Base-by-base conservation (phyloP, 2,888 invertebrate species). In the Caenorhabditis parvicauda region DNA sequence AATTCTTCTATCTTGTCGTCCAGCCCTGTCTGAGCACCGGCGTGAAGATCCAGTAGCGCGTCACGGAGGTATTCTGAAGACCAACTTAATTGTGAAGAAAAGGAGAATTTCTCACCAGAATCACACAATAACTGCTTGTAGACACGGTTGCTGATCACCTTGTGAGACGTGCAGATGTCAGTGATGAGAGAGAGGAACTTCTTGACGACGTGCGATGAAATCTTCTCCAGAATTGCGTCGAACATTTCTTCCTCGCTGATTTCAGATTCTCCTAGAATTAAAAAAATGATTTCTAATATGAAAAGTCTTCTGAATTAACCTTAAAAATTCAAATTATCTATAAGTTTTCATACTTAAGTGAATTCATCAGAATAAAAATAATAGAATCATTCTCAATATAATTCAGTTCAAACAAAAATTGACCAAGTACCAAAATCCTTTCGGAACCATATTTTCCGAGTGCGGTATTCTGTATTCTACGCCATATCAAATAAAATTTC, bases 121-220 rank as follows among this genome's bases (percentile, higher is more conserved):
- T 63, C 63, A 32, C 63, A 63, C 6, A 58, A 46, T 43, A 63
- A 55, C 32, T 63, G 54, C 46, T 63, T 63, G 25, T 12, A n/a
- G 9, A 32, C 9, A 32, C 9, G n/a, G 35, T n/a, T 9, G n/a
- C 9, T 12, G 35, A 32, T 32, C 9, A 32, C 35, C 35, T n/a
- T 9, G 32, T 63, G 53, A 0, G 55, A 55, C 28, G 2, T n/a
- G 55, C 54, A 55, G n/a, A 63, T 52, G 28, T 63, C 58, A 38
- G 51, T 58, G 7, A 63, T 59, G 14, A 58, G 48, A 47, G 58
- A 58, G 2, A 63, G 39, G 2, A 63, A 43, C 29, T 63, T 63
- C 27, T 55, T 54, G 53, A 63, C 63, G 35, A 63, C 55, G 32
- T 59, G 58, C 1, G 44, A 21, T 0, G 63, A 54, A 29, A 63